These are phyloP conservation scores for Paradoxurus hermaphroditus DNA, from an alignment of 2,113 vertebrate species.

Conservation along the genomic window DNA sequence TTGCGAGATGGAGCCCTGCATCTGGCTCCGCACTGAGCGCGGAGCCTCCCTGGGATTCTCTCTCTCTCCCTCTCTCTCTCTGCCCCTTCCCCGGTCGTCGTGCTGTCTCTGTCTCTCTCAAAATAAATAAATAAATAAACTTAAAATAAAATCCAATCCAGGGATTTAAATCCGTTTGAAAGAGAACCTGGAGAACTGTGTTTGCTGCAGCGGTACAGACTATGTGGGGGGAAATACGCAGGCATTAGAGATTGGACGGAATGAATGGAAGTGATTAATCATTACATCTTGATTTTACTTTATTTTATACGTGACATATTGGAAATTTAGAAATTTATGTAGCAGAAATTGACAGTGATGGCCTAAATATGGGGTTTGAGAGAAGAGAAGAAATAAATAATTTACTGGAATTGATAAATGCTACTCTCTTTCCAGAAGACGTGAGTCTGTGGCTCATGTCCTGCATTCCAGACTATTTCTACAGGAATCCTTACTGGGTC, in stretches of 20 bases:
- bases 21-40: too few species aligned
- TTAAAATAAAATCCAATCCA: not conserved
- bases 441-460: not conserved
- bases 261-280: not conserved
- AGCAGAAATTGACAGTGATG: not conserved
- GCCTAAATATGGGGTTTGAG: not conserved
- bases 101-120: too few species aligned
- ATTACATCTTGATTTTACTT: slow-evolving; percentile 18
- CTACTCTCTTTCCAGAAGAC: not conserved
- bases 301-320: not conserved
- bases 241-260: not conserved
- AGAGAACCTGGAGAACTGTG: not conserved
- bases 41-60: too few species aligned
- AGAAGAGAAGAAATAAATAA: slow-evolving; percentile 4
- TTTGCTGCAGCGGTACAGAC: not conserved
- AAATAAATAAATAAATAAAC: too few species aligned
- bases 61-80: too few species aligned
- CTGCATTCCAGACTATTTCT: not conserved
- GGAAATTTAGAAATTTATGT: slow-evolving; percentile 3
- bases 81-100: too few species aligned
- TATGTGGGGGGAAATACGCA: not conserved
- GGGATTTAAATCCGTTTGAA: slow-evolving; percentile 1
- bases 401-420: not conserved
- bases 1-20: too few species aligned
- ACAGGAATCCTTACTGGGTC: not conserved